Evolutionary conservation across 2,113 vertebrate genomes (phyloP), one percentile per base, ranked within the genome.

Genomic region (Xyliphius kryptos): DNA sequence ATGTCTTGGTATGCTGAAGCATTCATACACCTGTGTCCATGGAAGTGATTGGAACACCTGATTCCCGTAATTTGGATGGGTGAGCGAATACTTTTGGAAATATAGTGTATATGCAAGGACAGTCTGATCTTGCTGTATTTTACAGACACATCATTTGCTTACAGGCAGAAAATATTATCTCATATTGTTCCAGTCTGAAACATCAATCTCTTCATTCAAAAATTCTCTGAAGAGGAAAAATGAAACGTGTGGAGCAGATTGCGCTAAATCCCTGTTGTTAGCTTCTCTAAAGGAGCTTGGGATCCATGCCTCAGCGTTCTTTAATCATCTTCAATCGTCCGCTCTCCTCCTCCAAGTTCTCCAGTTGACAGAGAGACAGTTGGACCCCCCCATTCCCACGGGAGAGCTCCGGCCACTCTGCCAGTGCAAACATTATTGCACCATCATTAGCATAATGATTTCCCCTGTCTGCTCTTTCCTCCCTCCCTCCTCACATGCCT

Each of bases 391-490:
- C 46, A 15, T 49, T 61, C 58, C 58, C 58, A 48, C 6, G 3
- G 58, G 58, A 61, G 58, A 37, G 15, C 43, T 37, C 14, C 46
- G 26, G 58, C 46, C 58, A 61, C 58, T 20, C 22, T 3, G 22
- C 58, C 26, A 43, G 22, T 19, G 58, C 58, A 43, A 61, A 61
- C 58, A 49, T 61, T 61, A 61, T 49, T n/a, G 58, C 58, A 49
- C 13, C 16, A 2, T 49, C 58, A 61, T 61, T 61, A 61, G 58
- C 58, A 61, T 61, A 61, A 61, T 61, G 58, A 49, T 53, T 63
- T 63, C 61, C 61, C 6, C 9, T 8, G n/a, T n/a, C 46, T 36
- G 46, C 17, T 0, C 38, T 20, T 40, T 38, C 19, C 47, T 41
- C 36, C 47, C 36, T 11, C 26, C 48, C 32, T 20, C 49, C 37